Base-by-base conservation (phyloP, 2,888 invertebrate genomes). In the Endomychus coccineus region DNA sequence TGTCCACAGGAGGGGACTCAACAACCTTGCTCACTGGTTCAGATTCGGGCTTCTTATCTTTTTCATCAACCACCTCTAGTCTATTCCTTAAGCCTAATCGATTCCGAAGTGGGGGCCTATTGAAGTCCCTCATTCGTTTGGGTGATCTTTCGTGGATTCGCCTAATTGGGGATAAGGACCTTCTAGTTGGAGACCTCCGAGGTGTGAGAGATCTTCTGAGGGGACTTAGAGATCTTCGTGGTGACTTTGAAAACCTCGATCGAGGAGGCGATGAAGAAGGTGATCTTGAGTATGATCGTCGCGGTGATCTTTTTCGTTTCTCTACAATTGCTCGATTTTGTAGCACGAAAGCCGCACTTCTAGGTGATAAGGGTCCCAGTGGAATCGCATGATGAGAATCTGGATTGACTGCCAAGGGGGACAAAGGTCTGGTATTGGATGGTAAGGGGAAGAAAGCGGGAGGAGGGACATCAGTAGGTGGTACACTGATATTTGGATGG, bases 301-400 rank as follows among this genome's bases (percentile, higher is more conserved):
- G 48, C 3, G 60, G 61, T 7, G 62, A 62, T 19, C 62, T 52
- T 53, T 59, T 62, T 27, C 66, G 46, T 38, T 60, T 58, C 35
- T 66, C 66, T n/a, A 67, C 56, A 14, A 66, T 66, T 16, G 64
- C 63, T 11, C 64, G 57, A 45, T 67, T 67, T 49, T 67, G 54
- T 33, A 66, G 40, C 4, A 67, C 67, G 44, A 67, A 67, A 10
- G 65, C 64, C 4, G 66, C 66, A 45, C 66, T 66, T 46, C 66
- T 50, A 0, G 67, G 67, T 6, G 65, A 66, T 16, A 67, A 44
- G 1, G 66, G 65, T 3, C 66, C 66, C 2, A 1, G 53, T 48
- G 36, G 49, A 6, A 29, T 48, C 1, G 50, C 50, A 14, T 49
- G 45, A 13, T 52, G 38, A 10, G 52, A 44, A 31, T 22, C 48